Conservation (phyloP, 2,888 invertebrate species). For the Drosophila silvestris region DNA sequence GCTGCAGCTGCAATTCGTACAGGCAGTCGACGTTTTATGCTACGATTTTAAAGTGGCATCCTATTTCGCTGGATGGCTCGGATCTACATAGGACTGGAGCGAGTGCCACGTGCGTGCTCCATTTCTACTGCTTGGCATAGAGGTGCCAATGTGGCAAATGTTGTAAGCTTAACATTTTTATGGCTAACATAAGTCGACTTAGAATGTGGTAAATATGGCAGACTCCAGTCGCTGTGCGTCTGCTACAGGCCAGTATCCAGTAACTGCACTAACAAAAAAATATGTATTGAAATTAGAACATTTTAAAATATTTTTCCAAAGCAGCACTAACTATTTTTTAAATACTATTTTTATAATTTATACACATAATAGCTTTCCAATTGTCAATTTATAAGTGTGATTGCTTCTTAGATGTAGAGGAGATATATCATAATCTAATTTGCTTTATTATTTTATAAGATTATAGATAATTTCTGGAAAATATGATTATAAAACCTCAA, state of each 20-base stretch:
- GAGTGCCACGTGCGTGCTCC: constrained; percentile 76
- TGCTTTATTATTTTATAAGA: background rate
- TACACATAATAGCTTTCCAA: background rate
- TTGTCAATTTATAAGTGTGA: background rate
- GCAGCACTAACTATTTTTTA: background rate
- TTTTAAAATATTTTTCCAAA: background rate
- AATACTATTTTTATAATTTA: background rate
- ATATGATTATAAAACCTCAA: background rate
- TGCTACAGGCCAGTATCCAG: constrained; percentile 22
- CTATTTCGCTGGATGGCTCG: constrained; percentile 55
- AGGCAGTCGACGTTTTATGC: constrained; percentile 15
- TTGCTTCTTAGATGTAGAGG: background rate
- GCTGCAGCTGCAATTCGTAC: constrained; percentile 62
- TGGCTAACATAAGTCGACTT: constrained; percentile 65
- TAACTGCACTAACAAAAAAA: constrained; percentile 4
- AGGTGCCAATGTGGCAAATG: constrained; percentile 81
- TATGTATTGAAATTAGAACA: background rate
- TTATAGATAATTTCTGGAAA: background rate
- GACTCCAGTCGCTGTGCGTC: constrained; percentile 19
- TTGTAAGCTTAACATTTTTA: constrained; percentile 76
- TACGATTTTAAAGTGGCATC: constrained; percentile 54
- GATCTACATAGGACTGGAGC: background rate
- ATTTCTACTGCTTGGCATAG: constrained; percentile 61
- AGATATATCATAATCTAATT: background rate
- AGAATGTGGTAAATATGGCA: constrained; percentile 64